Evolutionary conservation across 2,888 invertebrate genomes (phyloP), one percentile per base, ranked within the genome.

Genomic region (Beris morrisii): DNA sequence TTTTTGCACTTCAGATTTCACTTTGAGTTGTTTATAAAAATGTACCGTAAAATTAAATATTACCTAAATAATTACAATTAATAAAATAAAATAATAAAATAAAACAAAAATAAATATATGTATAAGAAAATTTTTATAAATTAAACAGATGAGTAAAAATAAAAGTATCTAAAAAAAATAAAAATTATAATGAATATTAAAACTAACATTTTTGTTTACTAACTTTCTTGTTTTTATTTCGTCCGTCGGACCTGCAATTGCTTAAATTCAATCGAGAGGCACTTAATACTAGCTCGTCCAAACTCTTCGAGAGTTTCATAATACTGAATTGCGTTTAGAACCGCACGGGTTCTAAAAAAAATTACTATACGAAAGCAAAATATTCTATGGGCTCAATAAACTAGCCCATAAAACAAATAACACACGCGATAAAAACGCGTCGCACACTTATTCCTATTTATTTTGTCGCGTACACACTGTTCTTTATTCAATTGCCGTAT

Each of bases 291-390:
- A 81, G 70, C 70, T 81, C 81, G 71, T 79, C 80, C 43, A 80
- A 74, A 73, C 80, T 79, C 74, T 79, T 80, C 67, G 79, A 78
- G 68, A 79, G 71, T 75, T 79, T 79, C 81, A 80, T 80, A 71
- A 15, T 43, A 64, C 65, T 64, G 48, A 64, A 56, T 56, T 66
- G 50, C 22, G 48, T 53, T 53, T 30, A 53, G 53, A 53, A 53
- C 53, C 31, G 31, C 31, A 38, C 38, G 38, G 22, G 38, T 38
- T 38, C 38, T 38, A 38, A 38, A 38, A 38, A 38, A 5, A 5
- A 38, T 22, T 22, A 22, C 45, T 28, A 30, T 43, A 38, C 38
- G 13, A 43, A 54, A 52, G 7, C 52, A 52, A 15, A 15, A 38
- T 43, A 38, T 7, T 65, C 65, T 55, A 48, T 57, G 22, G 22